Evolutionary conservation across 2,888 invertebrate species (phyloP), one percentile per base, ranked within the genome.

Genomic region (Ennomos quercinarius): DNA sequence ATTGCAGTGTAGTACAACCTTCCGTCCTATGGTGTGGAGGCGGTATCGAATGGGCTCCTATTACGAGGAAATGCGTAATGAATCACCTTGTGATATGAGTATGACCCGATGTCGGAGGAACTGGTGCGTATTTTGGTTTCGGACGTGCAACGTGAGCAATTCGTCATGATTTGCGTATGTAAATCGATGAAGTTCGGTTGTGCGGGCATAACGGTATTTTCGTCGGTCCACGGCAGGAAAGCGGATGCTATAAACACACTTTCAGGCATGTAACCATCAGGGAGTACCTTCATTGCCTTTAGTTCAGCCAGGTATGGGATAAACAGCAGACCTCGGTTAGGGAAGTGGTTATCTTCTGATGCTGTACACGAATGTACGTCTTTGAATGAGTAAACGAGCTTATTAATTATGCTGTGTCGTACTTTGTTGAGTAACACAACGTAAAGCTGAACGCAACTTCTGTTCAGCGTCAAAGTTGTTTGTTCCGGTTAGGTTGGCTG

Each of bases 81-180:
- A 74, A 74, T 78, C 74, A 72, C 64, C 59, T 69, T 68, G 71
- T 66, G 46, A 56, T 61, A 44, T 48, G 61, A 61, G 50, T 61
- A 44, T 48, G 61, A 61, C 49, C 46, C 61, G 67, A 70, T 72
- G 73, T 70, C 64, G 65, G 68, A 74, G 72, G 73, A 74, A 76
- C 72, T 69, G 71, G 66, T 73, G 72, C 71, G 77, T 81, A 87
- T 86, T 89, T 85, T 69, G 86, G 83, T 86, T 89, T 85, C 69
- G 86, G 83, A 81, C 83, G 81, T 83, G 84, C 83, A 86, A 84
- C 85, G 88, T 84, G 81, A 77, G 84, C 84, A 88, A 89, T 89
- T 91, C 90, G 89, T 89, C 90, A 91, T 86, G 88, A 89, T 87
- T 89, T 87, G 89, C 89, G 89, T 90, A 91, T 91, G 90, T 89